Conservation (phyloP, 2,113 vertebrate genomes). For the Rhea pennata region DNA sequence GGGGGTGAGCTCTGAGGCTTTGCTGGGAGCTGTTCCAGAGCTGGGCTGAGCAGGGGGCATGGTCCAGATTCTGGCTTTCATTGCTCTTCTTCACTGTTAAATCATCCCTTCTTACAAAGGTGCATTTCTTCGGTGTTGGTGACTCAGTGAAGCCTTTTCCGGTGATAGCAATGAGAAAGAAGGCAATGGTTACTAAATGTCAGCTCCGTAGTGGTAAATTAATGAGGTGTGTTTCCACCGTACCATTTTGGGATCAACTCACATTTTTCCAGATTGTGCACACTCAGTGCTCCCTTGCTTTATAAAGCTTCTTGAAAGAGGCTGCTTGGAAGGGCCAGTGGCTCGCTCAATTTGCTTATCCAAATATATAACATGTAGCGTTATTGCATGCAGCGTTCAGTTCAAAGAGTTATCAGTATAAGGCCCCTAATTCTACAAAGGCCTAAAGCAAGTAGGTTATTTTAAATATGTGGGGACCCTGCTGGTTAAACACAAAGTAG, state of each 20-base stretch:
- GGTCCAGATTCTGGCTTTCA: neutral
- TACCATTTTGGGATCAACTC: neutral
- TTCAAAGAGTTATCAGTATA: neutral
- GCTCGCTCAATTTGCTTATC: neutral
- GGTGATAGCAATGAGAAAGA: neutral
- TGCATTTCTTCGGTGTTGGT: neutral
- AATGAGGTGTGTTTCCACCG: neutral
- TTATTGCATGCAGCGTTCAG: neutral
- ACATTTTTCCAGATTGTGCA: neutral
- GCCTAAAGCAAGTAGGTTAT: neutral
- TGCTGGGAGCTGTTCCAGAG: neutral
- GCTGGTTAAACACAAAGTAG: neutral
- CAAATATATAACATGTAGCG: neutral
- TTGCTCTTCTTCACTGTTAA: neutral
- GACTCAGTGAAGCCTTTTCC: neutral
- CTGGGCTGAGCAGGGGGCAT: neutral
- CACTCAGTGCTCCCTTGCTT: neutral
- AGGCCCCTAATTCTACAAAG: neutral
- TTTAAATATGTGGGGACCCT: neutral
- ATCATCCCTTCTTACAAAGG: neutral
- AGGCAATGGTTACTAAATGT: neutral
- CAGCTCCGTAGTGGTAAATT: neutral
- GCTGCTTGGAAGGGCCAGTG: neutral
- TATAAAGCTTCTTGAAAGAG: neutral
- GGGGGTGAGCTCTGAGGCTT: neutral